phyloP scores from a whole-genome alignment of 1,140 invertebrate genomes.

The Cyclina sinensis region DNA sequence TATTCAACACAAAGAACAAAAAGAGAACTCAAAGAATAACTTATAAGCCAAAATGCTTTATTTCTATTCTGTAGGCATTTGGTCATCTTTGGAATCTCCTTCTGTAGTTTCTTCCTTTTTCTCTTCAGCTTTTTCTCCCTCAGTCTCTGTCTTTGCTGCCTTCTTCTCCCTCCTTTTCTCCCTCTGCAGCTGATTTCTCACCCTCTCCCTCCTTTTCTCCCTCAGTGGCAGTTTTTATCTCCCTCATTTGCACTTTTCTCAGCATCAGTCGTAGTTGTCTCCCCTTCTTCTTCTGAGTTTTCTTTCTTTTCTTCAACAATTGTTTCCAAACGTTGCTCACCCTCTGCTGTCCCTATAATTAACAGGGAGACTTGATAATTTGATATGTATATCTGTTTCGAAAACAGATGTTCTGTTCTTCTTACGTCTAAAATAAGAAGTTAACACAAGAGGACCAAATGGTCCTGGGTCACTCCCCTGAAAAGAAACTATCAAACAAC shows the following conservation, averaged over 20 bases:
- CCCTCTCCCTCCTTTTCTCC: constrained; percentile 11
- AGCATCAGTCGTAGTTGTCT: constrained; percentile 12
- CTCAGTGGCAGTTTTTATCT: constrained; percentile 5
- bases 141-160: background rate
- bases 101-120: constrained; percentile 1
- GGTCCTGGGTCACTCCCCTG: no score
- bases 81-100: background rate
- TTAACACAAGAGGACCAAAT: no score
- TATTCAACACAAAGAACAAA: background rate
- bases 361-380: no score
- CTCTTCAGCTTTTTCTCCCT: background rate
- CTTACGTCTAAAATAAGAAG: no score
- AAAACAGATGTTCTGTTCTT: no score
- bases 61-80: constrained; percentile 47
- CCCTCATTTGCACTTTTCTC: constrained; percentile 20
- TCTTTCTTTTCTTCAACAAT: constrained; percentile 65
- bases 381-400: no score
- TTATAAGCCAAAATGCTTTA: background rate
- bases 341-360: constrained; percentile 33
- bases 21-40: background rate
- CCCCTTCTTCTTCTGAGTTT: constrained; percentile 55
- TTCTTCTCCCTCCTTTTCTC: constrained; percentile 7
- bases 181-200: constrained; percentile 13
- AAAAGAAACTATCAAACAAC: no score
- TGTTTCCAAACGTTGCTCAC: constrained; percentile 43